Conservation (phyloP, 1,140 invertebrate genomes). For the Cydia pomonella region DNA sequence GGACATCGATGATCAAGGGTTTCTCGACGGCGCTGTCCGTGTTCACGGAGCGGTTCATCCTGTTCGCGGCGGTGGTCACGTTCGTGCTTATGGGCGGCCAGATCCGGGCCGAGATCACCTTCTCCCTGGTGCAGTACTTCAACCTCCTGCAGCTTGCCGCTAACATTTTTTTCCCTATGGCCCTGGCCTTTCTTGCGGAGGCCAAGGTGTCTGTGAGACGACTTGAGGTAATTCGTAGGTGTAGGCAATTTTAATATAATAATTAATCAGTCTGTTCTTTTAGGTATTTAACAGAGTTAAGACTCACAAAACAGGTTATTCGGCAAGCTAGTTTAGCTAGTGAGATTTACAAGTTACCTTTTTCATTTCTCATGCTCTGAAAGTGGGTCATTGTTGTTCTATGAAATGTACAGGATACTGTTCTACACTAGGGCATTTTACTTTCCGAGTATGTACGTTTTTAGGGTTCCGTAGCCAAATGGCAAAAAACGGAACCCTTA, state of each 20-base stretch:
- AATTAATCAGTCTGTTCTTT: too few relatives aligned
- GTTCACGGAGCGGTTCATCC: constrained; percentile 86
- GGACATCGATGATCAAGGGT: constrained; percentile 86
- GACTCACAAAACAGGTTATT: too few relatives aligned
- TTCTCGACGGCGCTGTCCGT: constrained; percentile 85
- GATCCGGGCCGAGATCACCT: constrained; percentile 86
- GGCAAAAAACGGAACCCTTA: too few relatives aligned
- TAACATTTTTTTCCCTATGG: constrained; percentile 87
- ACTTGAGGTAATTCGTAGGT: constrained; percentile 77
- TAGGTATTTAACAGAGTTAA: too few relatives aligned
- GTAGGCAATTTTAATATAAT: neutral
- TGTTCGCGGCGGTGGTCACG: constrained; percentile 86
- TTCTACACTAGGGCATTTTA: too few relatives aligned
- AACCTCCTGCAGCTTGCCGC: constrained; percentile 87
- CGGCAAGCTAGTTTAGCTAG: too few relatives aligned
- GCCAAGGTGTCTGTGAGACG: constrained; percentile 84
- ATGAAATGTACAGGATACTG: too few relatives aligned
- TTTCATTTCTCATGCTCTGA: too few relatives aligned
- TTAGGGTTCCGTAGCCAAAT: too few relatives aligned
- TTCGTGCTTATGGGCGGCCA: constrained; percentile 84
- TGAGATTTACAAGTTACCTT: too few relatives aligned
- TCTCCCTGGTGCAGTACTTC: constrained; percentile 87
- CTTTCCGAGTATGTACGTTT: too few relatives aligned
- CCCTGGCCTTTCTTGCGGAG: constrained; percentile 82
- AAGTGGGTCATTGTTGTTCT: too few relatives aligned